Percentiles rank a stretch among this genome's conserved stretches.
phyloP scores from a whole-genome alignment of 2,113 vertebrate genomes.

The Tamias sibiricus region DNA sequence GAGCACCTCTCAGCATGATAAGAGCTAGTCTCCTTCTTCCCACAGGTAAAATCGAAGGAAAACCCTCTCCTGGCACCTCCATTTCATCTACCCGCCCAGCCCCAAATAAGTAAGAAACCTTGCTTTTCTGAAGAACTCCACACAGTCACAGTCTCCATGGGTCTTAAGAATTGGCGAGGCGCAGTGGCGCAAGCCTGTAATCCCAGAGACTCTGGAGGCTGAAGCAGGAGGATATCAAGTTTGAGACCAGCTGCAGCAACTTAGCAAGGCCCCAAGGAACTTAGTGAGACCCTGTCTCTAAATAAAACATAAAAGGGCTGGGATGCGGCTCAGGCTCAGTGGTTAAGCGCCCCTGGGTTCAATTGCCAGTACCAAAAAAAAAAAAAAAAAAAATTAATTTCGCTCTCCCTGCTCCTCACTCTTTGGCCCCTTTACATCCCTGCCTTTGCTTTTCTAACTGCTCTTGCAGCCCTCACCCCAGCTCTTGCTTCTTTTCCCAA shows the following conservation, averaged over 20 bases:
- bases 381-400: background rate
- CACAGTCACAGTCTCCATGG: too few relatives aligned
- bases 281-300: too few relatives aligned
- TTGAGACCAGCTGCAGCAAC: too few relatives aligned
- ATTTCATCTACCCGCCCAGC: background rate
- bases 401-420: background rate
- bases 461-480: background rate
- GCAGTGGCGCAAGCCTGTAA: too few relatives aligned
- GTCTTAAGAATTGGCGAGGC: background rate
- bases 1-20: fast-evolving
- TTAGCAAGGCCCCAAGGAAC: too few relatives aligned
- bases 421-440: background rate
- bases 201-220: too few relatives aligned
- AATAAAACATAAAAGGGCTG: too few relatives aligned
- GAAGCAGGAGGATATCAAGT: too few relatives aligned
- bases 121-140: background rate
- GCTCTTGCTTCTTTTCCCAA: background rate
- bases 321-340: too few relatives aligned
- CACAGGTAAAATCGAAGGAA: background rate
- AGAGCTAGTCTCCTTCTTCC: background rate
- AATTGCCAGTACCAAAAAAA: too few relatives aligned
- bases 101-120: background rate
- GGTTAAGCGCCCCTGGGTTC: too few relatives aligned
- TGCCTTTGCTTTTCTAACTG: background rate
- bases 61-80: background rate